Percentiles rank a stretch among this genome's conserved stretches.
phyloP scores from a whole-genome alignment of 2,888 invertebrate species.

The Drosophila quasianomalipes region DNA sequence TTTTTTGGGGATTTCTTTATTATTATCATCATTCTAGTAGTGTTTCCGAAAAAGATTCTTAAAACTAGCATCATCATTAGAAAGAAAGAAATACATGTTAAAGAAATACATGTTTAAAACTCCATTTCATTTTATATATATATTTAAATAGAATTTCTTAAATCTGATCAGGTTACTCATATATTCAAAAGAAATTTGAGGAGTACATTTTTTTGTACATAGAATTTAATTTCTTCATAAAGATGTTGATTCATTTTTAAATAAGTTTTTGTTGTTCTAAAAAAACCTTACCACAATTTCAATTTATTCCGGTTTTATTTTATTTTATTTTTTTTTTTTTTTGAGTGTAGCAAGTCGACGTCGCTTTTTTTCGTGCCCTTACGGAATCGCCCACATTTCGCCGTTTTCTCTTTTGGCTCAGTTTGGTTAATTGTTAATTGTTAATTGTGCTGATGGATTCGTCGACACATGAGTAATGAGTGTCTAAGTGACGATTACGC shows the following conservation, averaged over 20 bases:
- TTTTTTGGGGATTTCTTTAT: background rate
- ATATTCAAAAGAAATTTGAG: background rate
- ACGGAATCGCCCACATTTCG: constrained; percentile 27
- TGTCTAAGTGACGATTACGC: constrained; percentile 66
- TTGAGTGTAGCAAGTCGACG: background rate
- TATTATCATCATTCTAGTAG: background rate
- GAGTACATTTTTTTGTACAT: fast-evolving
- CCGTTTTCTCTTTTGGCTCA: constrained; percentile 8
- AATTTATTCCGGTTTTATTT: background rate
- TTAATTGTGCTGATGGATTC: constrained; percentile 59
- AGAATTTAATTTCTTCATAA: background rate
- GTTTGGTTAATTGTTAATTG: constrained; percentile 19
- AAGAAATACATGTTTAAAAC: background rate
- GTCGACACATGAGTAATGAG: constrained; percentile 74
- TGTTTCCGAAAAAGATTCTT: background rate
- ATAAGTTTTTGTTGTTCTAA: background rate
- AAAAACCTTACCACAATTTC: fast-evolving
- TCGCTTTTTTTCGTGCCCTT: background rate
- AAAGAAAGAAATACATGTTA: background rate
- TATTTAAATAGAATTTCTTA: background rate
- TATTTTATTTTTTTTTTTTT: background rate
- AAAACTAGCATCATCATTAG: background rate
- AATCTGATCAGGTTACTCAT: background rate
- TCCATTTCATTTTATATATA: background rate
- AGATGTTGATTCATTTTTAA: fast-evolving